Evolutionary conservation across 2,113 vertebrate genomes (phyloP), one percentile per base, ranked within the genome.

Genomic region (Nibea coibor): DNA sequence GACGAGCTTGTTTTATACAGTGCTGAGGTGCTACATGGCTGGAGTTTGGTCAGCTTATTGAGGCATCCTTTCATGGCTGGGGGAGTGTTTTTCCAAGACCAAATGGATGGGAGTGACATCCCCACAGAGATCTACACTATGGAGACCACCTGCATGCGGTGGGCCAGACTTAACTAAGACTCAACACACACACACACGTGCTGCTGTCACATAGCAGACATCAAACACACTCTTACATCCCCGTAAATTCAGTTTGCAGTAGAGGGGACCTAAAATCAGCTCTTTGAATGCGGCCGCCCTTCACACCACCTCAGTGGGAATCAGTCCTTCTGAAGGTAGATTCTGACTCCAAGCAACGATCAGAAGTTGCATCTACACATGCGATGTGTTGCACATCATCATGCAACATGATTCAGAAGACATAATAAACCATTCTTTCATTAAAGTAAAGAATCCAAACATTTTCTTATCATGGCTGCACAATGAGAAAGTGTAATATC

Each of bases 21-120:
- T 57, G 75, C 39, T 42, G 62, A 82, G 76, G 62, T 62, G 67
- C 77, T 88, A 66, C 50, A 78, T 73, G 75, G 78, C 72, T 70
- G 62, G 57, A 75, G 65, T 84, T 88, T 81, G 83, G 65, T 82
- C 78, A 72, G 20, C 66, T 66, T 57, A 22, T 69, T 28, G 71
- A 81, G 75, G 72, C 75, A 50, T 76, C 68, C 42, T 78, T 83
- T 78, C 62, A 58, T 75, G 80, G 57, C 67, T 0, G 3, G 47
- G n/a, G 39, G 62, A 70, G 75, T 84, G 71, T 89, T 90, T 90
- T 90, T 90, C 63, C 85, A 91, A 81, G 78, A 81, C 87, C 93
- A 94, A 94, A 94, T 94, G 92, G 87, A 87, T 88, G 87, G 79
- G 77, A 93, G 88, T 83, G 83, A 90, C 88, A 80, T 90, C 82